Base-by-base conservation (phyloP, 2,797 vertebrate genomes). In the Yasuhikotakia modesta region DNA sequence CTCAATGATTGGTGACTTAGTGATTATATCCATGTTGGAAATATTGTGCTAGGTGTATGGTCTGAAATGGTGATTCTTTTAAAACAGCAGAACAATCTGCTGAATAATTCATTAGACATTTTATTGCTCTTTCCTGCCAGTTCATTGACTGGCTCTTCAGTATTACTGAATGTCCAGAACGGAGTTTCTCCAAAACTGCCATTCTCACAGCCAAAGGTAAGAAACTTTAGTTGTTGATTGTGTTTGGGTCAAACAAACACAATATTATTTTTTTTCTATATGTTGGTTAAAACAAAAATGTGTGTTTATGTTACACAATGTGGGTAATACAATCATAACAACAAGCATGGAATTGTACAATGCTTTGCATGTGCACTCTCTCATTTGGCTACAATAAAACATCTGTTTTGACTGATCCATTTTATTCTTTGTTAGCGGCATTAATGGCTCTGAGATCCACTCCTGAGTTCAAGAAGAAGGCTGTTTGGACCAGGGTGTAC, bases 101-200 rank as follows among this genome's bases (percentile, higher is more conserved):
- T 32, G 2, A 7, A 16, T 55, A 5, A 24, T 8, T 19, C n/a
- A 30, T 6, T 39, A 2, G 30, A 22, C 43, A n/a, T 7, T 32
- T 32, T 14, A 43, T 2, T 43, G 4, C 3, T n/a, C 12, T 7
- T 57, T 58, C 39, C 39, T 46, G 3, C 68, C 85, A 99, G 97
- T 96, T 98, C 88, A 93, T 97, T 84, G 96, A 99, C 83, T 99
- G 97, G 97, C 88, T 98, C 2, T 92, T 96, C 81, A 93, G 65
- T 89, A 91, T 99, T 71, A 85, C 88, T 74, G 96, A 96, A 86
- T 91, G 88, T 76, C 93, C 96, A 39, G 87, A 91, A 5, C 87
- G 91, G 82, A 88, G 71, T 58, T 85, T 97, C 82, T 95, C 96
- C 0, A 30, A 86, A 0, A 80, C 86, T 7, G 93, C 92, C 27